phyloP scores from a whole-genome alignment of 1,140 invertebrate genomes.

The Drosophila obscura region DNA sequence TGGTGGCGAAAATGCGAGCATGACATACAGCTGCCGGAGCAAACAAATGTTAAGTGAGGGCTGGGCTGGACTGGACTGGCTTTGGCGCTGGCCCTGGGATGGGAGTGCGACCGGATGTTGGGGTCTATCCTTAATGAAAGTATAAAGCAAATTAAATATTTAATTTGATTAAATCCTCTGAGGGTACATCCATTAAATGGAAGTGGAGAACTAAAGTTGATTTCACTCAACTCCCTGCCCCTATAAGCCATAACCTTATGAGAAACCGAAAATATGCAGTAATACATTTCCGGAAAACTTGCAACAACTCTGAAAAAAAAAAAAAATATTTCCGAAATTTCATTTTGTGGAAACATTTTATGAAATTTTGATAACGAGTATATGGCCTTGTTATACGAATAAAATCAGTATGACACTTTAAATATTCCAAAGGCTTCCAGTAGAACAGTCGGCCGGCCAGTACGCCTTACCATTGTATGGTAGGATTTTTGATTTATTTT shows the following conservation, averaged over 20 bases:
- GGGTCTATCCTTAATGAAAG: slow-evolving; percentile 42
- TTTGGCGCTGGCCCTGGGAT: not conserved
- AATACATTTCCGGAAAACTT: too few relatives aligned
- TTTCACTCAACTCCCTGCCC: not conserved
- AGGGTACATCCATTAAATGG: not conserved
- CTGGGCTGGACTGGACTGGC: not conserved
- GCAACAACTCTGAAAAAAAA: too few relatives aligned
- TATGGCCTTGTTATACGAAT: too few relatives aligned
- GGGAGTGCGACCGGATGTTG: not conserved
- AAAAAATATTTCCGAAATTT: too few relatives aligned
- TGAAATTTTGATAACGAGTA: too few relatives aligned
- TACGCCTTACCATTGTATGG: too few relatives aligned
- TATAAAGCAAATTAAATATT: slow-evolving; percentile 68
- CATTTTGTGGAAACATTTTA: too few relatives aligned
- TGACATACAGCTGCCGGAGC: slow-evolving; percentile 60
- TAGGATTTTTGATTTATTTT: not conserved
- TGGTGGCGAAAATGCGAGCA: slow-evolving; percentile 72
- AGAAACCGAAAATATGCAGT: too few relatives aligned
- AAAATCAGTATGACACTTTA: too few relatives aligned
- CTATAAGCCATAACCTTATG: not conserved
- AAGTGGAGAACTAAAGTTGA: slow-evolving; percentile 6
- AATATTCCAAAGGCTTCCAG: too few relatives aligned
- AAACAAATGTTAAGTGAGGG: slow-evolving; percentile 60
- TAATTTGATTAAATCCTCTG: slow-evolving; percentile 40
- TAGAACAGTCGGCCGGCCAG: too few relatives aligned